A percentile compares a stretch with the other conserved stretches of the same genome.
These are phyloP conservation scores for Mythimna lalbum DNA, from an alignment of 2,888 invertebrate species.

Conservation along the genomic window DNA sequence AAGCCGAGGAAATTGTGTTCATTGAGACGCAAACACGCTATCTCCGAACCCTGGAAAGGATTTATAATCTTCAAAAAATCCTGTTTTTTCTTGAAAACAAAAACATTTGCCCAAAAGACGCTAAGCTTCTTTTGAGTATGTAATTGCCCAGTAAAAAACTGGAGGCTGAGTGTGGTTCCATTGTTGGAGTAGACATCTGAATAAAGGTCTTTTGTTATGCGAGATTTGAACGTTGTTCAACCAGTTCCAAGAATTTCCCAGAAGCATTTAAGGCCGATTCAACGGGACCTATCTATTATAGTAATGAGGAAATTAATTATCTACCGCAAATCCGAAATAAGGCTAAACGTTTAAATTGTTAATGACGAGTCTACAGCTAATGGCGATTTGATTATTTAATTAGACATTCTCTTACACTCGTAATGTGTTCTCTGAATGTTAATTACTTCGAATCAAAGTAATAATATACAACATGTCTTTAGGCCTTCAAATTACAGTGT, in stretches of 20 bases:
- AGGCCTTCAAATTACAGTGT: background rate
- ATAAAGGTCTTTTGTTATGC: conserved; percentile 29
- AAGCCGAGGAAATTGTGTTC: conserved; percentile 67
- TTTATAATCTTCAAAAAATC: conserved; percentile 61
- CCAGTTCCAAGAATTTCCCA: conserved; percentile 11
- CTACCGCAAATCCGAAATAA: conserved; percentile 19
- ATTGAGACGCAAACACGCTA: conserved; percentile 77
- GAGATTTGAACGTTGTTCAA: conserved; percentile 12
- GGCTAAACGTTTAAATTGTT: conserved; percentile 7
- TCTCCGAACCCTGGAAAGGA: conserved; percentile 59
- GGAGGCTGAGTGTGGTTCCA: conserved; percentile 28
- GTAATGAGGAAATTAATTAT: conserved; percentile 19
- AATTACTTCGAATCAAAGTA: conserved; percentile 15
- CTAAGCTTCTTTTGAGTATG: conserved; percentile 53
- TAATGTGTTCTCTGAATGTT: background rate
- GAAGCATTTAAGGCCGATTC: conserved; percentile 11
- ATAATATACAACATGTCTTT: background rate
- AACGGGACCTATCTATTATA: background rate
- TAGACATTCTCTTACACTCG: background rate
- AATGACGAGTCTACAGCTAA: conserved; percentile 1
- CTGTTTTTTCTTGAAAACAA: conserved; percentile 59
- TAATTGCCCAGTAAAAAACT: conserved; percentile 52
- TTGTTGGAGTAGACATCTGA: conserved; percentile 19
- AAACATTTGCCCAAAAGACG: conserved; percentile 55
- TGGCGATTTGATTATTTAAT: conserved; percentile 31